Conservation (phyloP, 1,140 invertebrate species). For the Trinorchestia longiramus region DNA sequence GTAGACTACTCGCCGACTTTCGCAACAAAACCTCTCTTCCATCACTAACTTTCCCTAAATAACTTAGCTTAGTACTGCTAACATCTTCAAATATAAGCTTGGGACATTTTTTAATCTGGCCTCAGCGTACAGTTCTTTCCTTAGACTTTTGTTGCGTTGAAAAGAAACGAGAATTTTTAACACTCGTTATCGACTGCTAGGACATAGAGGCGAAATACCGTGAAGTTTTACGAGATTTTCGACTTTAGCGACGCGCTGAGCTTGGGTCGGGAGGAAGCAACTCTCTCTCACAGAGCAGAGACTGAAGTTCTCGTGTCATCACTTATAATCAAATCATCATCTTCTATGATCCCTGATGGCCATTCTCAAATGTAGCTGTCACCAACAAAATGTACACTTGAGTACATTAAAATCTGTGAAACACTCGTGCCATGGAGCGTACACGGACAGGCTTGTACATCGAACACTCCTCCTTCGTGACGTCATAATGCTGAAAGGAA, state of each 20-base stretch:
- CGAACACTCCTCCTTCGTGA: neutral
- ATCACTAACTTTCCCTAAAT: neutral
- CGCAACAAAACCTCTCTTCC: neutral
- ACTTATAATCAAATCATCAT: slow-evolving; percentile 13
- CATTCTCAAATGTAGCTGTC: neutral
- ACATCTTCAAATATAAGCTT: neutral
- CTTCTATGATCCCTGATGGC: neutral
- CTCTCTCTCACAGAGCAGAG: neutral
- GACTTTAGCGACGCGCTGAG: neutral
- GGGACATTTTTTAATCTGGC: slow-evolving; percentile 6
- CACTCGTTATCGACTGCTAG: slow-evolving; percentile 25
- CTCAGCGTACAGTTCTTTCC: neutral
- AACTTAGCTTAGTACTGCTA: neutral
- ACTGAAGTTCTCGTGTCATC: neutral
- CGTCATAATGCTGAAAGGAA: neutral
- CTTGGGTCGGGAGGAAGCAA: neutral
- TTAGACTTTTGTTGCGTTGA: neutral
- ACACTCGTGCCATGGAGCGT: neutral
- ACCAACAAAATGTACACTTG: neutral
- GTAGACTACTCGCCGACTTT: neutral
- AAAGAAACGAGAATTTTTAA: slow-evolving; percentile 37
- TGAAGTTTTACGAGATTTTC: neutral
- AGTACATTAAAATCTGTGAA: neutral
- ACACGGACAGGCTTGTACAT: neutral
- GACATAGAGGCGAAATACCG: neutral